A percentile compares a stretch with the other conserved stretches of the same genome.
These are phyloP conservation scores for Ornithoptera alexandrae DNA, from an alignment of 2,888 invertebrate species.

Conservation along the genomic window DNA sequence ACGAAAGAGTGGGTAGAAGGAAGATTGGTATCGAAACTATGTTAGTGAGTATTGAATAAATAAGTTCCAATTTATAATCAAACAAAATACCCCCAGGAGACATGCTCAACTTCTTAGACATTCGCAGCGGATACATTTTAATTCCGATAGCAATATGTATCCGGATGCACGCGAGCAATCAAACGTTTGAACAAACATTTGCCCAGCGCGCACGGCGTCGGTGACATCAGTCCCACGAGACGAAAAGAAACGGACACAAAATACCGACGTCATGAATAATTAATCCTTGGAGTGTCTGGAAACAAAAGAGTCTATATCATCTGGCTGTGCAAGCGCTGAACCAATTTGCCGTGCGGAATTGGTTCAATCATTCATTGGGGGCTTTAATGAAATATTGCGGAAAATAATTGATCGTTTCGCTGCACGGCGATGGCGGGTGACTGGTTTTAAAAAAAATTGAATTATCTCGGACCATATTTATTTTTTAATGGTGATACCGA, in stretches of 20 bases:
- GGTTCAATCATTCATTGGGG: conserved; percentile 30
- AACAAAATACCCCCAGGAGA: conserved; percentile 1
- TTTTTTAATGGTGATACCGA: background rate
- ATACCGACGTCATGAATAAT: conserved; percentile 26
- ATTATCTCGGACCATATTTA: background rate
- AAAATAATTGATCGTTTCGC: conserved; percentile 30
- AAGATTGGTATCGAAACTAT: background rate
- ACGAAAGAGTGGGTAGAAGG: no score
- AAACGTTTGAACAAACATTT: conserved; percentile 23
- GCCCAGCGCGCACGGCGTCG: background rate
- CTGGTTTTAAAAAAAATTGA: conserved; percentile 15
- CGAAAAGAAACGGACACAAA: conserved; percentile 18
- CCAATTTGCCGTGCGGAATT: conserved; percentile 29
- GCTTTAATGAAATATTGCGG: conserved; percentile 29
- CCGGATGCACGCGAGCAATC: conserved; percentile 9
- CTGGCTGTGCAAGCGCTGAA: conserved; percentile 13
- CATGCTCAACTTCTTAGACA: background rate
- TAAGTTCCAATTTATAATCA: background rate
- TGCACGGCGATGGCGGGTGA: conserved; percentile 5
- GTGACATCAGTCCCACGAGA: conserved; percentile 19
- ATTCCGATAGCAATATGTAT: conserved; percentile 11
- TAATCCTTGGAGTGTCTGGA: conserved; percentile 12
- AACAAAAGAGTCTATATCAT: conserved; percentile 23
- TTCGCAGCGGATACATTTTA: background rate
- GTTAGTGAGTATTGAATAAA: background rate